phyloP scores from a whole-genome alignment of 2,797 vertebrate species.

The Esox lucius region DNA sequence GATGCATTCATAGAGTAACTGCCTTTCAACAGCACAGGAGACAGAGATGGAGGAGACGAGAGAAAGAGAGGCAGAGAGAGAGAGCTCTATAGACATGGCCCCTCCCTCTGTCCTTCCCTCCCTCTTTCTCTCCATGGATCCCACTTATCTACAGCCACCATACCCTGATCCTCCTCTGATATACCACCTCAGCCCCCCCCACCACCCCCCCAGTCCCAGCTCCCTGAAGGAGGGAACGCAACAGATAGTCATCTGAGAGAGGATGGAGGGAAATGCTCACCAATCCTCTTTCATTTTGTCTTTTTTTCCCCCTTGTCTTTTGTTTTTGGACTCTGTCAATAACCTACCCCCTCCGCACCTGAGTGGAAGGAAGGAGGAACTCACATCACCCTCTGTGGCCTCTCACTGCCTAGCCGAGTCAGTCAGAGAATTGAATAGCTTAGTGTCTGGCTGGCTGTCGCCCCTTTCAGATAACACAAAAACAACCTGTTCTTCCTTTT shows the following conservation, averaged over 20 bases:
- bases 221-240: constrained; percentile 37
- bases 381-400: background rate
- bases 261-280: background rate
- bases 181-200: constrained; percentile 1
- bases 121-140: constrained; percentile 38
- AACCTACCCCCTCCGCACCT: constrained; percentile 4
- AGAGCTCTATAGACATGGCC: background rate
- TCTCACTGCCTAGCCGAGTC: background rate
- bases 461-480: background rate
- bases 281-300: constrained; percentile 22
- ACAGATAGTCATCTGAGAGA: constrained; percentile 33
- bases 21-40: background rate
- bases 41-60: no score
- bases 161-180: constrained; percentile 49
- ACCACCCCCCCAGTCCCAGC: background rate
- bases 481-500: background rate
- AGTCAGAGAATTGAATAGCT: background rate
- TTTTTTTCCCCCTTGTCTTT: constrained; percentile 27
- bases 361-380: background rate
- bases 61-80: background rate
- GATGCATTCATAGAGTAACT: background rate
- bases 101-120: constrained; percentile 24
- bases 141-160: constrained; percentile 55
- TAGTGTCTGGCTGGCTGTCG: background rate
- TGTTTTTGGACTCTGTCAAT: constrained; percentile 47